phyloP scores from a whole-genome alignment of 2,113 vertebrate species.

The Zosterops japonicus region DNA sequence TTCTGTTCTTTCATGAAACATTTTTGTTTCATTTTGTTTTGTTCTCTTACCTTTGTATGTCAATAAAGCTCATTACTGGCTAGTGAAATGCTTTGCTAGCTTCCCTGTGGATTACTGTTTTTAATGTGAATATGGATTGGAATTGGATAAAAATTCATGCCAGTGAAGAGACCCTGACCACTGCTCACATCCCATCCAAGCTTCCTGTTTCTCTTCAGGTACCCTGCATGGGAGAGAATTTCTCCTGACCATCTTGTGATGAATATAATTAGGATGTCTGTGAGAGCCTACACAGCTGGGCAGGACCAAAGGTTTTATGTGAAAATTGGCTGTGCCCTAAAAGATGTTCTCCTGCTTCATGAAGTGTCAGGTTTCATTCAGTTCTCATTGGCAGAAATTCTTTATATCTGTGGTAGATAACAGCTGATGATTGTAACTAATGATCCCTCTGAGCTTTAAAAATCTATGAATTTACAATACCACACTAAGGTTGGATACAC shows the following conservation, averaged over 20 bases:
- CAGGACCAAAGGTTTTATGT: background rate
- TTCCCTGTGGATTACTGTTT: background rate
- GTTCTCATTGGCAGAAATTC: background rate
- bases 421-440: background rate
- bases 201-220: background rate
- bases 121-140: background rate
- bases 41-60: background rate
- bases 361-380: background rate
- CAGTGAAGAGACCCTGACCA: background rate
- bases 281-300: background rate
- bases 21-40: background rate
- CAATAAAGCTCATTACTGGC: background rate
- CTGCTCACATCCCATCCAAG: background rate
- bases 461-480: background rate
- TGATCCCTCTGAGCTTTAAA: background rate
- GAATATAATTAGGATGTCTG: background rate
- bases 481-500: background rate
- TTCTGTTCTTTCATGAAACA: background rate
- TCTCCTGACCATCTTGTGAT: background rate
- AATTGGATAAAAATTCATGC: background rate
- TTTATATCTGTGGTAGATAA: background rate
- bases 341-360: background rate
- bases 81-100: background rate
- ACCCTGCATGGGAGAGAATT: background rate
- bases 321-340: background rate